A percentile compares a stretch with the other conserved stretches of the same genome.
Conservation (phyloP, 1,140 invertebrate species). For the Sinella curviseta region DNA sequence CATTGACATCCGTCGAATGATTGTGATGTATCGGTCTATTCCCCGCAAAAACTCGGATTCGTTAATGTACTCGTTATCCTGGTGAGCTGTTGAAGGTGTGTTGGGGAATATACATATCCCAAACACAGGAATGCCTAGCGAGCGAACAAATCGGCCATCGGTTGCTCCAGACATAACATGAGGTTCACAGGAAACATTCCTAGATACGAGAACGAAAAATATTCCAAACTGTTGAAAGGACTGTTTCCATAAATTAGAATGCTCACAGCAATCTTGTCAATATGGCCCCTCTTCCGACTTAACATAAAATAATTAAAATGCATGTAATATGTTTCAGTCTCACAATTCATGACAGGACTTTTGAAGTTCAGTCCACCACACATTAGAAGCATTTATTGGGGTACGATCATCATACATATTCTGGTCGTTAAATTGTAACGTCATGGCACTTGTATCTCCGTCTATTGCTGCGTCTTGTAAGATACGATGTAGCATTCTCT, state of each 20-base stretch:
- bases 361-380: neutral
- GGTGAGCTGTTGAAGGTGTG: neutral
- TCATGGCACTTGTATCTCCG: neutral
- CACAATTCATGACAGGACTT: neutral
- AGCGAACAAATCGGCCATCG: neutral
- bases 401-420: neutral
- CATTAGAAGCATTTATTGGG: neutral
- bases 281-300: no score
- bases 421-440: neutral
- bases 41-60: neutral
- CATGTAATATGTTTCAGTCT: neutral
- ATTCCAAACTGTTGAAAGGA: neutral
- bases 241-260: neutral
- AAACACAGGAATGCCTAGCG: neutral
- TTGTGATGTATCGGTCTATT: neutral
- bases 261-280: no score
- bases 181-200: no score
- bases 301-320: no score
- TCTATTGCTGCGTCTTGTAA: neutral
- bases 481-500: neutral
- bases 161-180: neutral
- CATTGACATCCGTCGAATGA: neutral
- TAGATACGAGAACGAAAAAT: no score
- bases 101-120: conserved; percentile 3
- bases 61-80: conserved; percentile 19